Evolutionary conservation across 2,888 invertebrate genomes (phyloP).

Genomic region (Drosophila greeni): DNA sequence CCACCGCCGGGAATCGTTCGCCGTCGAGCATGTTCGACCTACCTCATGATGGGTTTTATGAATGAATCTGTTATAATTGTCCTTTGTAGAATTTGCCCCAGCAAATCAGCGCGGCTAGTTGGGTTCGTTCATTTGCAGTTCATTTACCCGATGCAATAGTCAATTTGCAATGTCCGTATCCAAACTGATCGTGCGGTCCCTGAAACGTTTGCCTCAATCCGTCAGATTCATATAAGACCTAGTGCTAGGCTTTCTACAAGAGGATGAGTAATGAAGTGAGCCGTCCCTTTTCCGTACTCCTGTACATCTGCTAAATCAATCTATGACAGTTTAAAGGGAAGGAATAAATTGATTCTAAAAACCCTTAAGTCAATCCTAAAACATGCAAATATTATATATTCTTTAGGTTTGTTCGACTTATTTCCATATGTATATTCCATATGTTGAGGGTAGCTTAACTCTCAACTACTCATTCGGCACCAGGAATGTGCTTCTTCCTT

Average conservation of each 20-base stretch:
- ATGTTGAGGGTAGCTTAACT: neutral
- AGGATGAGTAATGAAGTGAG: neutral
- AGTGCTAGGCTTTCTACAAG: no score
- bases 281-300: neutral
- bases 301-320: neutral
- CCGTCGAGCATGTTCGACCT: conserved; percentile 37
- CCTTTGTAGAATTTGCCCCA: neutral
- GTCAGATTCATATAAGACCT: neutral
- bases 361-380: neutral
- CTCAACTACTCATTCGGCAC: neutral
- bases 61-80: conserved; percentile 45
- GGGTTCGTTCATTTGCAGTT: no score
- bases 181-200: neutral
- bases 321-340: neutral
- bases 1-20: conserved; percentile 11
- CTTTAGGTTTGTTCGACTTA: neutral
- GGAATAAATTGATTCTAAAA: neutral
- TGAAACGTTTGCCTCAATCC: neutral
- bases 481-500: neutral
- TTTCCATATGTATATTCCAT: neutral
- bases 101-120: neutral
- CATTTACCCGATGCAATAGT: neutral
- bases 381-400: neutral
- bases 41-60: conserved; percentile 47
- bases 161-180: neutral